Evolutionary conservation across 2,888 invertebrate species (phyloP), one percentile per base, ranked within the genome.

Genomic region (Chrysotoxum bicinctum): DNA sequence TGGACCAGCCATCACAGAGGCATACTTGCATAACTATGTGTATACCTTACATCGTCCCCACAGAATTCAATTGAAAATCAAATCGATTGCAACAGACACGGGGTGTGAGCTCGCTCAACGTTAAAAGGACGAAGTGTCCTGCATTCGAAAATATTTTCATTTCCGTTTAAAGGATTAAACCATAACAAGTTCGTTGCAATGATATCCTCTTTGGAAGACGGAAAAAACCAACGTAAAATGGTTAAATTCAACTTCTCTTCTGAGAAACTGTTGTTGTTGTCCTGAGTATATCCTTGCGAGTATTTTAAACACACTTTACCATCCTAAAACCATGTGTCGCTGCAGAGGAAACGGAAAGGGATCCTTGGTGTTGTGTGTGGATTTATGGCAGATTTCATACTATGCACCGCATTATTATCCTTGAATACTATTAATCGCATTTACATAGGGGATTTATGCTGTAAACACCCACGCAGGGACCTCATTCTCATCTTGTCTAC

Each of bases 401-500:
- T 37, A 73, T 81, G 85, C 85, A 81, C 81, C 81, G 76, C 81
- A 81, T 85, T 85, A 85, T 85, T 85, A 85, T 85, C 85, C 85
- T 81, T 77, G 85, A 85, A 81, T 85, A 77, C 81, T 85, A 81
- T 81, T 85, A 81, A 85, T 85, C 85, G 85, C 76, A 85, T 85
- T 85, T 85, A 85, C 85, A 85, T 85, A 77, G 32, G 64, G 85
- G 85, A 85, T 81, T 85, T 81, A 40, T 72, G 73, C 81, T 85
- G 81, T 81, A 85, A 85, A 85, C 80, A 73, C 76, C 43, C 76
- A 50, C 80, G 35, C 68, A 68, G 43, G 19, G 32, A 21, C 58
- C 69, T 73, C 50, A 40, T 23, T 0, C 37, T 58, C 1, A 50
- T 23, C 26, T 14, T 37, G 14, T 14, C 37, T 14, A 54, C 37